Base-by-base conservation (phyloP, 37 sponge, comb jelly and placozoan species). In the Chondrosia reniformis region DNA sequence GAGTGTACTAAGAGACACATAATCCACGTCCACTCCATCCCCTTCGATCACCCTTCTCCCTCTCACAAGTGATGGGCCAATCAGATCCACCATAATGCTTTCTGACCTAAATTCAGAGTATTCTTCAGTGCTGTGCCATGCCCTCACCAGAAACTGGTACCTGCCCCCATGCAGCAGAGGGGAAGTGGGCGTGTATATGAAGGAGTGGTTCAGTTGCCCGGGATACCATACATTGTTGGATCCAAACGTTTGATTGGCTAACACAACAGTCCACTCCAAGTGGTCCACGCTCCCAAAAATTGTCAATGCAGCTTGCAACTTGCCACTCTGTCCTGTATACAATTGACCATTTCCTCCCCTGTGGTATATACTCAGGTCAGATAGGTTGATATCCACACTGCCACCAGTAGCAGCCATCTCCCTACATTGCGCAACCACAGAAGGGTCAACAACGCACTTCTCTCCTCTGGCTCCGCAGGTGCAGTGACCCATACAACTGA, bases 401-500 rank as follows among this genome's bases (percentile, higher is more conserved):
- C 13, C 36, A n/a, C 43, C 21, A 21, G 19, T 9, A 21, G 41
- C 5, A 2, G 25, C 42, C 42, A 34, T 25, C 22, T 69, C 8
- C 42, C 41, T 36, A 24, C 82, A 81, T 33, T 82, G 36, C 25
- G 75, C 21, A 9, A n/a, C 44, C 1, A 28, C 32, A 1, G 72
- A 3, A 30, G 72, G 31, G 1, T 63, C 41, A 27, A 76, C 38
- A 32, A 19, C 30, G 58, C 91, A 90, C 24, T 78, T 76, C 40
- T 82, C 67, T 0, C 84, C 89, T 25, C 83, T 56, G 2, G 83
- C 78, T 39, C 76, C 84, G 78, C 93, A 93, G 19, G 93, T 80
- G 59, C 93, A 93, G 83, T 93, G 93, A 22, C 93, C 93, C 27
- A 76, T 6, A 59, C 89, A 88, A 55, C 81, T 79, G 40, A 45